A percentile compares a stretch with the other conserved stretches of the same genome.
phyloP scores from a whole-genome alignment of 1,140 invertebrate genomes.

The Zaprionus vittiger region DNA sequence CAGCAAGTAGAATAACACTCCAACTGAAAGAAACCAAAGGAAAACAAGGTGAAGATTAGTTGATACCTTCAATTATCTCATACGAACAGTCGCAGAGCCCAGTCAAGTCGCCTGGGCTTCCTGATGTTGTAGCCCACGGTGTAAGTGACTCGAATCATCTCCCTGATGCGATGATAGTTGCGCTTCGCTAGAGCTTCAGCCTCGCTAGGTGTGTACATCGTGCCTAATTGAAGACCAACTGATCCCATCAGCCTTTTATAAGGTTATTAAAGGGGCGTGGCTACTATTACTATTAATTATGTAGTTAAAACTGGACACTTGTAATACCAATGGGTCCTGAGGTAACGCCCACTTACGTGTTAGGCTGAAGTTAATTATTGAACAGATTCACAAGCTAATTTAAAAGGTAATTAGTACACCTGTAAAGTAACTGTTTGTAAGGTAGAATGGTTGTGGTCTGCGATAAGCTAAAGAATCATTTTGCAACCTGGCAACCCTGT shows the following conservation, averaged over 20 bases:
- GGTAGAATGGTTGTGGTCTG: background rate
- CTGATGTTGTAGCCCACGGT: conserved; percentile 66
- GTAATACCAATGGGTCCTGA: conserved; percentile 3
- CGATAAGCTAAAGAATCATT: background rate
- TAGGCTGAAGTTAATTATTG: conserved; percentile 62
- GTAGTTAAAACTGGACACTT: conserved; percentile 16
- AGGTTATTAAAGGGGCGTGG: conserved; percentile 47
- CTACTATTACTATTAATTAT: conserved; percentile 47
- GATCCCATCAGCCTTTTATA: conserved; percentile 62
- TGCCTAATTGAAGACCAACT: conserved; percentile 58
- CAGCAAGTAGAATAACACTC: conserved; percentile 57
- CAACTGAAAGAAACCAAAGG: conserved; percentile 31
- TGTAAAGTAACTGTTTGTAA: background rate
- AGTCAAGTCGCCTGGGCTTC: conserved; percentile 44
- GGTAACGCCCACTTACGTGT: conserved; percentile 69
- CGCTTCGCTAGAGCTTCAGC: conserved; percentile 36
- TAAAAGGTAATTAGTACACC: background rate
- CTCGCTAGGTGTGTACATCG: conserved; percentile 61
- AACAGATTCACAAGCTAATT: conserved; percentile 29
- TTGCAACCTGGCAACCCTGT: conserved; percentile 9
- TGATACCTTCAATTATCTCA: background rate
- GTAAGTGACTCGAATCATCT: conserved; percentile 63
- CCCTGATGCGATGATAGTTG: conserved; percentile 66
- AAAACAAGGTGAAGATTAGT: background rate
- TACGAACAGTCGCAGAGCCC: conserved; percentile 54